Base-by-base conservation (phyloP, 92 coral and sea anemone species). In the Porites divaricata region DNA sequence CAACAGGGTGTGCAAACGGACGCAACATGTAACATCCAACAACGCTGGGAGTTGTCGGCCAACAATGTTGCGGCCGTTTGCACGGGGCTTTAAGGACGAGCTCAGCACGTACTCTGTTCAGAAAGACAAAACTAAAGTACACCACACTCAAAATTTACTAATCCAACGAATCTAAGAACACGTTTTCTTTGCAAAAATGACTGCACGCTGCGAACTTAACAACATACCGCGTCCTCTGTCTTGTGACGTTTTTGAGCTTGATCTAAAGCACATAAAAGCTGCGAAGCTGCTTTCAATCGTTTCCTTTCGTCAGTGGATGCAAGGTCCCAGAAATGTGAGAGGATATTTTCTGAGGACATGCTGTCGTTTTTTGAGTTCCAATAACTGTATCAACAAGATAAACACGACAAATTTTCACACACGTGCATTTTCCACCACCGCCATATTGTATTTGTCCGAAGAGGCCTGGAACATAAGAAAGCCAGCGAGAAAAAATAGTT, bases 251-350 rank as follows among this genome's bases (percentile, higher is more conserved):
- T 68, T 74, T 93, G 96, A 35, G 97, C 92, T 58, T 85, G 78
- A 8, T 75, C 65, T 66, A 96, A 83, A 20, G 89, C 78, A 59
- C 79, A 64, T 64, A 95, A 79, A 76, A 96, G 81, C 66, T 81
- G 86, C 4, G 85, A 81, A 41, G 93, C 97, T 19, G 99, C 96
- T 63, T 96, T 92, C 72, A 96, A 58, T 2, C 99, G 95, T n/a
- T 28, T 80, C 22, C 52, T 85, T 75, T 95, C 98, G 56, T 96
- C 90, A 20, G 86, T 85, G 17, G 99, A 91, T 54, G 99, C 99
- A 54, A 96, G 95, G 62, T 90, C 97, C 99, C 99, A 96, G 72
- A 90, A 96, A 73, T 72, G 83, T 15, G 98, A 92, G 35, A 96
- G 78, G 81, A 93, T 88, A 61, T 85, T 89, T 67, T 95, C 93